Conservation (phyloP, 2,888 invertebrate genomes). For the Eupithecia exiguata region DNA sequence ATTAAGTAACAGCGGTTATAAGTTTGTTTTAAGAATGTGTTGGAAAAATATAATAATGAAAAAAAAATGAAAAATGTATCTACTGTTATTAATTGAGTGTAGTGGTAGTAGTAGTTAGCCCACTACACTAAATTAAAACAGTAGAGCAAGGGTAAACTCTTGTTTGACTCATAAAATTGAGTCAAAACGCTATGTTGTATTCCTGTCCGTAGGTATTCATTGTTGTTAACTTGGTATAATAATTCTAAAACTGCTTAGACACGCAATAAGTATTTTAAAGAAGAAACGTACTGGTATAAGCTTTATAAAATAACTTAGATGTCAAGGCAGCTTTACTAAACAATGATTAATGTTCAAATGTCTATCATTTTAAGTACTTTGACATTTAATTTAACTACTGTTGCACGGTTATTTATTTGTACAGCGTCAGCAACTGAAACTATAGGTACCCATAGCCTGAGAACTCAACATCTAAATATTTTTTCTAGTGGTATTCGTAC, state of each 20-base stretch:
- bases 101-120: too few species aligned
- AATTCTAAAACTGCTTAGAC: background rate
- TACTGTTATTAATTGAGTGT: too few species aligned
- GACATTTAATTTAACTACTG: conserved; percentile 16
- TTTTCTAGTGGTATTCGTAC: background rate
- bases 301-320: conserved; percentile 36
- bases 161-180: background rate
- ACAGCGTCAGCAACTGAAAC: background rate
- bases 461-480: background rate
- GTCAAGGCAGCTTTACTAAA: conserved; percentile 36
- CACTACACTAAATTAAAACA: background rate
- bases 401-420: background rate
- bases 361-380: conserved; percentile 20
- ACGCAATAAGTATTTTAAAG: background rate
- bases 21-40: background rate
- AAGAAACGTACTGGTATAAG: background rate
- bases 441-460: background rate
- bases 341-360: conserved; percentile 37
- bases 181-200: background rate
- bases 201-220: background rate
- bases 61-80: too few species aligned
- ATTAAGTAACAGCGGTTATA: background rate
- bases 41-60: background rate
- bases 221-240: background rate
- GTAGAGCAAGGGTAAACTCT: background rate